These are phyloP conservation scores for Neoascia interrupta DNA, from an alignment of 2,888 invertebrate species.

Conservation along the genomic window DNA sequence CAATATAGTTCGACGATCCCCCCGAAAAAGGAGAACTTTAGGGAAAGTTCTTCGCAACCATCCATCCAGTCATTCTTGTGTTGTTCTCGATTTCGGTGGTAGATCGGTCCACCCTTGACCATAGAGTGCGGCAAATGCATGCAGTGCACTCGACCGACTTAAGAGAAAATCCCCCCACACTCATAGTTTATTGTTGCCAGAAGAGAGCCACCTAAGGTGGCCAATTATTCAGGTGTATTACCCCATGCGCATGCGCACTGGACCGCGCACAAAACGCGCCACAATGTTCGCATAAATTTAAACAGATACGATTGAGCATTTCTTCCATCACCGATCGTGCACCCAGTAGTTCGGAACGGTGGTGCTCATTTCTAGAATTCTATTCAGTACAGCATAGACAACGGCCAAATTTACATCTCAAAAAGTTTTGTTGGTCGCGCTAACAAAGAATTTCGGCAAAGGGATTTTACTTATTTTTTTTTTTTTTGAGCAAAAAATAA, in stretches of 20 bases:
- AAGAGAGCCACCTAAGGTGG: slow-evolving; percentile 55
- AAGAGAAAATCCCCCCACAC: slow-evolving; percentile 31
- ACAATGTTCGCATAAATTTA: slow-evolving; percentile 55
- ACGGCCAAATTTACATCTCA: slow-evolving; percentile 70
- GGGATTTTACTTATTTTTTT: too few relatives aligned
- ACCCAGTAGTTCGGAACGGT: slow-evolving; percentile 65
- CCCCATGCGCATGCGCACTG: slow-evolving; percentile 54
- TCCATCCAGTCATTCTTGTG: neutral
- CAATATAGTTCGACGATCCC: slow-evolving; percentile 40
- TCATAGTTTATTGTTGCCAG: neutral
- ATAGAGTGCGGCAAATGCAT: slow-evolving; percentile 29
- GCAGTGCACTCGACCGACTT: slow-evolving; percentile 28
- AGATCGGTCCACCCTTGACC: slow-evolving; percentile 59
- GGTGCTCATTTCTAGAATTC: slow-evolving; percentile 44
- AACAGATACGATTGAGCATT: slow-evolving; percentile 45
- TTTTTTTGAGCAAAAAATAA: neutral
- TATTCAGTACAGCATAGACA: slow-evolving; percentile 72
- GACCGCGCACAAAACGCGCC: slow-evolving; percentile 33
- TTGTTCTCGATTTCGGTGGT: slow-evolving; percentile 15
- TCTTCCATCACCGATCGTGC: slow-evolving; percentile 45
- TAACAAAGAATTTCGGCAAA: slow-evolving; percentile 26
- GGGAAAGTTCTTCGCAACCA: slow-evolving; percentile 20
- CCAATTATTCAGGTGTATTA: slow-evolving; percentile 65
- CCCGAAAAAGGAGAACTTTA: slow-evolving; percentile 66
- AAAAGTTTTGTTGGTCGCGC: slow-evolving; percentile 18